Evolutionary conservation across 2,797 vertebrate genomes (phyloP).

Genomic region (Gobionotothen gibberifrons): DNA sequence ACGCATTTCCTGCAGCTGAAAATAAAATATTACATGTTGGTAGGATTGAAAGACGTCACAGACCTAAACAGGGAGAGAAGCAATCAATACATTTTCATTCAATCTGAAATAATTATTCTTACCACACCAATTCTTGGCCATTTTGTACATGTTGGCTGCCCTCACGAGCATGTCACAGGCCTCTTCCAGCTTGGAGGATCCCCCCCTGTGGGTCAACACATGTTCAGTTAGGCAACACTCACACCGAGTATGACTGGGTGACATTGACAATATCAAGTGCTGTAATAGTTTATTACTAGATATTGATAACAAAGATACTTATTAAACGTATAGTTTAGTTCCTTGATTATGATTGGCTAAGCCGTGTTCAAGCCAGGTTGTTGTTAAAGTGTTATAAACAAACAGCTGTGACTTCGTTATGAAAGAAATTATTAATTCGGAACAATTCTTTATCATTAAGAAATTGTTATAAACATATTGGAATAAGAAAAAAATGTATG

Average conservation of each 20-base stretch:
- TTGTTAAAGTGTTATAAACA: too few species aligned
- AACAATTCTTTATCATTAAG: not conserved
- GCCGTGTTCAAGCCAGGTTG: too few species aligned
- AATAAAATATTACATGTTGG: slow-evolving; percentile 10
- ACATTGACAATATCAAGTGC: not conserved
- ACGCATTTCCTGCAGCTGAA: slow-evolving; percentile 92
- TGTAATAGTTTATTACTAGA: not conserved
- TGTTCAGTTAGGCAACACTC: slow-evolving; percentile 4
- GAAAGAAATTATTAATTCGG: not conserved
- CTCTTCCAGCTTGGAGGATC: slow-evolving; percentile 93
- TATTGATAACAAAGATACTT: not conserved
- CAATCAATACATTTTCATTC: not conserved
- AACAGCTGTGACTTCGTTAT: too few species aligned
- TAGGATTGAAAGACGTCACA: not conserved
- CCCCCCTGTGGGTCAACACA: slow-evolving; percentile 78
- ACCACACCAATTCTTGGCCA: slow-evolving; percentile 98
- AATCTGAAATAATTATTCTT: slow-evolving; percentile 42
- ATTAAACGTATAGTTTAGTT: too few species aligned
- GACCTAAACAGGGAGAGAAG: not conserved
- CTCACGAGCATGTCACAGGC: slow-evolving; percentile 93
- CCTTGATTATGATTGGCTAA: too few species aligned
- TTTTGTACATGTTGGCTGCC: slow-evolving; percentile 96
- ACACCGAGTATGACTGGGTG: not conserved
- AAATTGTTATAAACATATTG: not conserved
- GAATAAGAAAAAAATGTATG: too few species aligned